Evolutionary conservation across 1,140 invertebrate species (phyloP).

Genomic region (Brevipalpus yothersi): DNA sequence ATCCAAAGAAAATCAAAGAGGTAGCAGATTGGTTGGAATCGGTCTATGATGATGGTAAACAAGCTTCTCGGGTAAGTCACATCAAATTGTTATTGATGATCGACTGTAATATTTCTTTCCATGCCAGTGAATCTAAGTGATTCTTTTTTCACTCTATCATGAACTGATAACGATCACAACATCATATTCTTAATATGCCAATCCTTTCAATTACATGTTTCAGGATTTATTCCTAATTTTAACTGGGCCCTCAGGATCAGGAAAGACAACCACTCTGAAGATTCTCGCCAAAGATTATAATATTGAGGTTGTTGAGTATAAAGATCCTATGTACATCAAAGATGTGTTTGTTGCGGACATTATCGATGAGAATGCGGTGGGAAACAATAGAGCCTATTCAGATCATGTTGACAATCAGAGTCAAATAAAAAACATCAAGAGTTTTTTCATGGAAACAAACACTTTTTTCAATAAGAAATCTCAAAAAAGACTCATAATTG

Average conservation of each 20-base stretch:
- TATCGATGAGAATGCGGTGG: not conserved
- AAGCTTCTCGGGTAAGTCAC: not conserved
- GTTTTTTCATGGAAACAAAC: not conserved
- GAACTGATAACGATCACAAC: too few relatives aligned
- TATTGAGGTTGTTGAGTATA: not conserved
- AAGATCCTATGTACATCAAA: not conserved
- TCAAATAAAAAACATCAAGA: not conserved
- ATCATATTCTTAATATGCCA: too few relatives aligned
- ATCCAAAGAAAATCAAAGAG: not conserved
- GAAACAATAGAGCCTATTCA: not conserved
- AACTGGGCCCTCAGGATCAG: not conserved
- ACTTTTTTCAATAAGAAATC: not conserved
- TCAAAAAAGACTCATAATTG: not conserved
- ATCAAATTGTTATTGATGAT: too few relatives aligned
- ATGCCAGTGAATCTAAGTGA: too few relatives aligned
- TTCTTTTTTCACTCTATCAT: too few relatives aligned
- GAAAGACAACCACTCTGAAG: not conserved
- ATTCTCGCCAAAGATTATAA: not conserved
- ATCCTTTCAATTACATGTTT: too few relatives aligned
- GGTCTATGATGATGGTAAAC: not conserved
- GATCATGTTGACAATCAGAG: not conserved
- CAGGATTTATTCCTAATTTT: not conserved
- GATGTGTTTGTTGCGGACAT: not conserved
- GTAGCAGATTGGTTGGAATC: not conserved
- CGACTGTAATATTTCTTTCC: too few relatives aligned